Evolutionary conservation across 2,888 invertebrate genomes (phyloP).

Genomic region (Labia minor): DNA sequence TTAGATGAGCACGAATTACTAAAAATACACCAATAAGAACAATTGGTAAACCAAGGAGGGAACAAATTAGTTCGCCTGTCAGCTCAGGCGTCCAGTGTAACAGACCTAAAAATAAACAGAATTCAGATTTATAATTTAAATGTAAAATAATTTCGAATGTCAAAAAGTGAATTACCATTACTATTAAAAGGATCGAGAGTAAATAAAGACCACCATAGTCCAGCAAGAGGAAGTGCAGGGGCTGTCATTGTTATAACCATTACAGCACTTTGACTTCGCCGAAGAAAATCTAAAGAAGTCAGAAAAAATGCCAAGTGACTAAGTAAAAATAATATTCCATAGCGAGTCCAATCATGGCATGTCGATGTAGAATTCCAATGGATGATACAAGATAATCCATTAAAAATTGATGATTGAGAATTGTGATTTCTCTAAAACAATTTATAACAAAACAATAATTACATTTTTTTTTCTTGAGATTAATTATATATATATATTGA

Average conservation of each 20-base stretch:
- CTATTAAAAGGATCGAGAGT: conserved; percentile 24
- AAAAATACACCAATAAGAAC: conserved; percentile 44
- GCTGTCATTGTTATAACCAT: conserved; percentile 45
- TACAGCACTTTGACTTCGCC: conserved; percentile 45
- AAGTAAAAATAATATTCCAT: conserved; percentile 42
- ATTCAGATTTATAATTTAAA: conserved; percentile 16
- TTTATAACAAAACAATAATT: neutral
- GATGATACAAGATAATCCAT: neutral
- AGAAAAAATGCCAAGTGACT: conserved; percentile 41
- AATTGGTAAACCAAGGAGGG: conserved; percentile 46
- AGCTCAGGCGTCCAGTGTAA: conserved; percentile 44
- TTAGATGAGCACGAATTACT: conserved; percentile 40
- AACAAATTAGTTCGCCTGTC: conserved; percentile 50
- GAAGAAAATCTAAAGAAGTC: conserved; percentile 41
- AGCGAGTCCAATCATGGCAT: conserved; percentile 30
- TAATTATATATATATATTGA: neutral
- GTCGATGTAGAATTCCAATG: conserved; percentile 23
- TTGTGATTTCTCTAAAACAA: neutral
- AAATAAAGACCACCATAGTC: conserved; percentile 49
- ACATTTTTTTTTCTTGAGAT: neutral
- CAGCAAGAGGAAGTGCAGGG: conserved; percentile 43
- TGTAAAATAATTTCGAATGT: no score
- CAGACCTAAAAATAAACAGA: conserved; percentile 34
- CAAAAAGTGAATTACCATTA: neutral
- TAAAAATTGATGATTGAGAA: neutral